A percentile compares a stretch with the other conserved stretches of the same genome.
Conservation (phyloP, 2,797 vertebrate genomes). For the Neosalanx taihuensis region DNA sequence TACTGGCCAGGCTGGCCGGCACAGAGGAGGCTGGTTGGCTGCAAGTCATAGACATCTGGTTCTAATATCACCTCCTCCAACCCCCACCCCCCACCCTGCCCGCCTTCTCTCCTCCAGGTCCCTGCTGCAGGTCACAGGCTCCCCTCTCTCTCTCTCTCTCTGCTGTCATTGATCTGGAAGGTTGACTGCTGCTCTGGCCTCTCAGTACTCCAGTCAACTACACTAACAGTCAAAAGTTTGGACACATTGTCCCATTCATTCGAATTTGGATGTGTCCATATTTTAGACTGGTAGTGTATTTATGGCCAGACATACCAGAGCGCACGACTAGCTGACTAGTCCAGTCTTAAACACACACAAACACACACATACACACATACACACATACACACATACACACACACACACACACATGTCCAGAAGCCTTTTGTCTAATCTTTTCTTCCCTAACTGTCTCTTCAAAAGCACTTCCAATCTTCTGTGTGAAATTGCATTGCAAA, state of each 20-base stretch:
- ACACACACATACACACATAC: neutral
- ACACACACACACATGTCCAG: neutral
- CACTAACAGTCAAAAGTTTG: too few relatives aligned
- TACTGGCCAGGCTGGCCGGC: neutral
- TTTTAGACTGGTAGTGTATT: too few relatives aligned
- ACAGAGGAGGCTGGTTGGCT: neutral
- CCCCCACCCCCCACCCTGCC: too few relatives aligned
- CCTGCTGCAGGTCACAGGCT: neutral
- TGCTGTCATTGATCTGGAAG: neutral
- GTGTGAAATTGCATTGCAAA: neutral
- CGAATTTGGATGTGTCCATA: too few relatives aligned
- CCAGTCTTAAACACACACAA: neutral
- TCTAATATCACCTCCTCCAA: conserved; percentile 7
- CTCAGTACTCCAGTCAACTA: conserved; percentile 3
- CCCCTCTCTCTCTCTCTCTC: neutral
- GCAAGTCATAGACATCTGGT: conserved; percentile 20
- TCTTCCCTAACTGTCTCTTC: neutral
- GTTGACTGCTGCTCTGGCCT: neutral
- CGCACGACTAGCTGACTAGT: neutral
- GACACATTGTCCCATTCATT: too few relatives aligned
- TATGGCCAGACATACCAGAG: neutral
- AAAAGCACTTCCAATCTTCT: neutral
- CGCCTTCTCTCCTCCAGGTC: neutral
- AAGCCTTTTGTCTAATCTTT: neutral
- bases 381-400: neutral